phyloP scores from a whole-genome alignment of 37 sponge, comb jelly and placozoan species.

The Corticium candelabrum region DNA sequence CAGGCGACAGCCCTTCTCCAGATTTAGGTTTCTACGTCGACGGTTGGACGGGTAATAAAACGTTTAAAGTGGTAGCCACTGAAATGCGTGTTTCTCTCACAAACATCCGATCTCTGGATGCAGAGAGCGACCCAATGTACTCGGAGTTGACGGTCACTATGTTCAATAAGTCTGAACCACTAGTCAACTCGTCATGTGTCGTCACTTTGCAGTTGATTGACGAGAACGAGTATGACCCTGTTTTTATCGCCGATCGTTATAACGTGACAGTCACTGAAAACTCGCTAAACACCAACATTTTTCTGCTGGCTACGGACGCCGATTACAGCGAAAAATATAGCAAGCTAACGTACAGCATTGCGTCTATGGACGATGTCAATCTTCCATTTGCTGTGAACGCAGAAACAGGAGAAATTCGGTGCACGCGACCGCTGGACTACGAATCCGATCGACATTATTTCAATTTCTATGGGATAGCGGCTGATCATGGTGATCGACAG shows the following conservation, averaged over 20 bases:
- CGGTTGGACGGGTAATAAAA: no score
- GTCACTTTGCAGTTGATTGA: not conserved
- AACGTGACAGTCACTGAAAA: not conserved
- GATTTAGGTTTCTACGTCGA: no score
- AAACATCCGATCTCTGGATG: not conserved
- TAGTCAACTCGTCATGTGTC: not conserved
- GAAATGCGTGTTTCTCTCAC: not conserved
- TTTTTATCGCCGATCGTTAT: not conserved
- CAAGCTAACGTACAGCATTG: not conserved
- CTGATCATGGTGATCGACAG: not conserved
- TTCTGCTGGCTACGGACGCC: not conserved
- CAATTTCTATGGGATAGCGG: not conserved
- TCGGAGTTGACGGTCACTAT: not conserved
- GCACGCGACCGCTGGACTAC: constrained; percentile 26
- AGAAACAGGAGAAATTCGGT: constrained; percentile 14
- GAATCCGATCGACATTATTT: constrained; percentile 14
- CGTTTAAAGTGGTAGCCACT: no score
- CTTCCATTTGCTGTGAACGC: not conserved
- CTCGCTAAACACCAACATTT: not conserved
- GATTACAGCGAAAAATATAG: not conserved
- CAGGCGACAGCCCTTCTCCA: no score
- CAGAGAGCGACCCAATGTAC: not conserved
- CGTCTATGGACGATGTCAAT: not conserved
- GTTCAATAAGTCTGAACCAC: not conserved
- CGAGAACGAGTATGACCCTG: not conserved